Evolutionary conservation across 1,140 invertebrate genomes (phyloP), one percentile per base, ranked within the genome.

Genomic region (Homalodisca vitripennis): DNA sequence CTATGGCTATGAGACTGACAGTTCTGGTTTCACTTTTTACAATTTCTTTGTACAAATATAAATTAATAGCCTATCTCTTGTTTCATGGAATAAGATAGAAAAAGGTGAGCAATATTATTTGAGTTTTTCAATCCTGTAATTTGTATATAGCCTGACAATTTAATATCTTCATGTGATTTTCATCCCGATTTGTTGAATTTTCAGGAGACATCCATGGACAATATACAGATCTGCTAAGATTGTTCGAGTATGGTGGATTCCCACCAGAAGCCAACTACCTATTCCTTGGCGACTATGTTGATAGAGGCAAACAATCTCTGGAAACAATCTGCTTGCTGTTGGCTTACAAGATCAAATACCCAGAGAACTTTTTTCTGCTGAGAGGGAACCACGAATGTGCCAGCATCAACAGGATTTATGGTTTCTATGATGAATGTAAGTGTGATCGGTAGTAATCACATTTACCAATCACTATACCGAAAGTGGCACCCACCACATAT

Each of bases 201-300:
- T 10, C 77, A 95, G 94, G 95, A 82, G 98, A 99, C 80, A 99
- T 99, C 77, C 98, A 99, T 80, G 98, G 98, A 73, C 95, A 98
- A 83, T 99, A 99, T 80, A 98, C 97, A 79, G 98, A 99, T 84
- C 84, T 99, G 32, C 83, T 99, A 72, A 89, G 98, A 79, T 84
- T 99, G 70, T 99, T 99, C 82, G 98, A 99, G 79, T 99, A 99
- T 81, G 98, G 98, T 68, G 97, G 98, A n/a, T 99, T 99, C 81
- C 98, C 98, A 51, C 98, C 98, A n/a, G 98, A 99, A 82, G 97
- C 97, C 31, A 99, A 99, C 83, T 99, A 99, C 83, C 84, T 99
- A 71, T 99, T 99, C 82, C 86, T 99, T 70, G 92, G 92, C 27
- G 91, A 94, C 77, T 94, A 94, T 76, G 92, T 93, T 22, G 92